These are phyloP conservation scores for Melanophora roralis DNA, from an alignment of 2,888 invertebrate species.

Conservation along the genomic window DNA sequence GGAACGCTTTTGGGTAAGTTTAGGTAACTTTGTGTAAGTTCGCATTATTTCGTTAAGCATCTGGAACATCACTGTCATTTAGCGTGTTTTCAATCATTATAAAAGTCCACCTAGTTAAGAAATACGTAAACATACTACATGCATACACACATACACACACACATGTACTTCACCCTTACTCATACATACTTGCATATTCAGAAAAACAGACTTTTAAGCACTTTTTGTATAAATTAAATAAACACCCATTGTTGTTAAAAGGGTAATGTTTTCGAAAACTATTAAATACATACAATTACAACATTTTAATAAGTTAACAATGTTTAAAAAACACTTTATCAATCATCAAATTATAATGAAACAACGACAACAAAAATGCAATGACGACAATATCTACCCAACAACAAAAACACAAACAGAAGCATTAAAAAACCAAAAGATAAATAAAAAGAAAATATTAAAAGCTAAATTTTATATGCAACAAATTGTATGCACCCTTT, in stretches of 20 bases:
- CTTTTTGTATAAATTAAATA: background rate
- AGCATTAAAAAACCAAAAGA: background rate
- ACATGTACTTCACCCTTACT: conserved; percentile 33
- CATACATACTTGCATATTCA: too few relatives aligned
- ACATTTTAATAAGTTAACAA: conserved; percentile 63
- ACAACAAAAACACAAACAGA: conserved; percentile 52
- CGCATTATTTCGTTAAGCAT: background rate
- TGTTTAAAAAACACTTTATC: conserved; percentile 65
- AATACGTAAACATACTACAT: too few relatives aligned
- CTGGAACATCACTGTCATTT: background rate
- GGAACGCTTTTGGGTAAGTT: too few relatives aligned
- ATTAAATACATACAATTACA: conserved; percentile 62
- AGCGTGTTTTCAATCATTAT: conserved; percentile 46
- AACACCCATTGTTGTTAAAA: background rate
- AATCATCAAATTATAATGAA: conserved; percentile 62
- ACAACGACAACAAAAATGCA: conserved; percentile 33
- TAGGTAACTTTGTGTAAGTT: background rate
- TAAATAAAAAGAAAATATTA: too few relatives aligned
- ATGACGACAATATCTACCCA: conserved; percentile 27
- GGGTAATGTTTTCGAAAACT: conserved; percentile 33
- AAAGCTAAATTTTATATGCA: background rate
- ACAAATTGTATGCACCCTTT: background rate
- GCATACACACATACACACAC: too few relatives aligned
- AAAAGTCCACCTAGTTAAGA: conserved; percentile 32
- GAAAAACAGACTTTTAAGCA: background rate